Base-by-base conservation (phyloP, 2,797 vertebrate genomes). In the Margarornis squamiger region DNA sequence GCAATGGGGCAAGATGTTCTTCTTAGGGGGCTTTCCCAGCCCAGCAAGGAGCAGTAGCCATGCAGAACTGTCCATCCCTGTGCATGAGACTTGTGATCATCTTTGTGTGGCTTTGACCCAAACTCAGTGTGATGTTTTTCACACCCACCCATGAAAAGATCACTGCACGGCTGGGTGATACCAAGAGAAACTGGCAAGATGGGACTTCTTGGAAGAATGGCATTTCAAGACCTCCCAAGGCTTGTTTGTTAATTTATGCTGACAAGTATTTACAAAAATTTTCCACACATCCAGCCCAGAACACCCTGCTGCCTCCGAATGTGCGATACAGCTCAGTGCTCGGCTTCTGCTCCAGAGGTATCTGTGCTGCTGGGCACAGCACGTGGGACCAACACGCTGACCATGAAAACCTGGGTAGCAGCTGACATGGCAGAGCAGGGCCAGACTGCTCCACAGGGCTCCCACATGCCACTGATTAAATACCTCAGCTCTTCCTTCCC, bases 201-300 rank as follows among this genome's bases (percentile, higher is more conserved):
- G 23, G n/a, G 67, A 36, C 71, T 85, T 76, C 46, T 48, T 1
- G 0, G 45, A 73, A 95, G 45, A 81, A 70, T 15, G 34, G 62
- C 24, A 29, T 86, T 88, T 77, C 65, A 48, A 88, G 75, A 45
- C 38, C 36, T 87, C 57, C 14, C 8, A 6, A 77, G 29, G 24
- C 75, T 91, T 80, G 41, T 68, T 79, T 71, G 41, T 83, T 94
- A 79, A 77, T 90, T 95, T 81, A 67, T 6, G 5, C 73, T 51
- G 58, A 68, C 34, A 49, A 81, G 62, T 32, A 46, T 67, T 83
- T 71, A 61, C 76, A 78, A 88, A 88, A 62, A 39, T 67, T 84
- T 90, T 90, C 83, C 49, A n/a, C 1, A 6, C 41, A 20, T 45
- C 32, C 38, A 67, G 57, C 72, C 68, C 65, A 49, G 86, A 80